Evolutionary conservation across 2,888 invertebrate species (phyloP).

Genomic region (Coleophora flavipennella): DNA sequence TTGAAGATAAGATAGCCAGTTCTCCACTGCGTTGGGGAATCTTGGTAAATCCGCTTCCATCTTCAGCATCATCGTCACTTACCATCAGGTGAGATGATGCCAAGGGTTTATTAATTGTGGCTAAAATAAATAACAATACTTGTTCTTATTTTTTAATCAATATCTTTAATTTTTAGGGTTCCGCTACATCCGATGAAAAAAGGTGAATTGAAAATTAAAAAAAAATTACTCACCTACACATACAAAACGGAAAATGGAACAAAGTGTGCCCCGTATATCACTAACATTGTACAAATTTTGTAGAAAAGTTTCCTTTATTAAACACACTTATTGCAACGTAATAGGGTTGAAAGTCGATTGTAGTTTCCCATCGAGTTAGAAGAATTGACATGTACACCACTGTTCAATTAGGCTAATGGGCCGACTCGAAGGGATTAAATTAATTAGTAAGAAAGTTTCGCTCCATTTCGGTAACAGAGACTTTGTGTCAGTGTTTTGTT

Average conservation of each 20-base stretch:
- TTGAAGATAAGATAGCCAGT: too few species aligned
- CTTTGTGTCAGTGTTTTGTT: conserved; percentile 55
- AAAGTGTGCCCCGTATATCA: conserved; percentile 55
- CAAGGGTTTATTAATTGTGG: too few species aligned
- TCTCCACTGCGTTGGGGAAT: too few species aligned
- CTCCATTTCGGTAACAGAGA: conserved; percentile 50
- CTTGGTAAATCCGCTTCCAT: too few species aligned
- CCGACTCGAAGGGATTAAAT: conserved; percentile 69
- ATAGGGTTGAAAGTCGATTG: conserved; percentile 23
- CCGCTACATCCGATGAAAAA: too few species aligned
- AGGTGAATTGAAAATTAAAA: too few species aligned
- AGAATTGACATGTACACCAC: conserved; percentile 71
- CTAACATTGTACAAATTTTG: conserved; percentile 41
- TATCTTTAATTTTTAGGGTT: too few species aligned
- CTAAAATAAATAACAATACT: too few species aligned
- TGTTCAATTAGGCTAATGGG: conserved; percentile 72
- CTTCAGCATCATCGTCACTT: too few species aligned
- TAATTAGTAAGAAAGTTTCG: conserved; percentile 71
- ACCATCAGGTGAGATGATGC: too few species aligned
- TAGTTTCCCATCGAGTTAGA: conserved; percentile 35
- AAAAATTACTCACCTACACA: too few species aligned
- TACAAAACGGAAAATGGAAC: conserved; percentile 61
- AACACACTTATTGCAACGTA: background rate
- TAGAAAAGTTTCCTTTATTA: background rate
- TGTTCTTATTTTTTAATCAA: too few species aligned